These are phyloP conservation scores for Lepidurus arcticus DNA, from an alignment of 1,140 invertebrate species.

Conservation along the genomic window DNA sequence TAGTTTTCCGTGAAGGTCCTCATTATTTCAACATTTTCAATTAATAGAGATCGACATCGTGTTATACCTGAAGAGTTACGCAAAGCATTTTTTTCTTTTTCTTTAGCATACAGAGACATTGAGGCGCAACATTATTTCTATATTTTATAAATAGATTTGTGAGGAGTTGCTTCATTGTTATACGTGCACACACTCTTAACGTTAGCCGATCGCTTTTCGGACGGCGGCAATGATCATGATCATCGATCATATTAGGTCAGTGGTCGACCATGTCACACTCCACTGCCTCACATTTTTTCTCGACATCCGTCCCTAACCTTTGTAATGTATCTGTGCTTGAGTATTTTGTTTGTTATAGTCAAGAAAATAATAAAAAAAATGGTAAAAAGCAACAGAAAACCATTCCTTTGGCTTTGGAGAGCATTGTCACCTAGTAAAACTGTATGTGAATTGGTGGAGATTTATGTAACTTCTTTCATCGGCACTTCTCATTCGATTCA, in stretches of 20 bases:
- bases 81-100: background rate
- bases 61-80: background rate
- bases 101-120: background rate
- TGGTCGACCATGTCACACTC: slow-evolving; percentile 8
- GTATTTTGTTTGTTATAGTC: too few relatives aligned
- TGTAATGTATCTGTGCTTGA: background rate
- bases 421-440: background rate
- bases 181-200: background rate
- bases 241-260: slow-evolving; percentile 5
- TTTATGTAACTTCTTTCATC: slow-evolving; percentile 16
- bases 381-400: too few relatives aligned
- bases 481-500: background rate
- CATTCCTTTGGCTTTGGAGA: background rate
- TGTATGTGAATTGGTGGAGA: background rate
- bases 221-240: background rate
- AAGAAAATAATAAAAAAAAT: too few relatives aligned
- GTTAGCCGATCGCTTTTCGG: background rate
- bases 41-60: too few relatives aligned
- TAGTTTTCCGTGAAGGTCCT: background rate
- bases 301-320: background rate
- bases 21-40: too few relatives aligned
- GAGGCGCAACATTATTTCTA: background rate
- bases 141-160: background rate
- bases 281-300: background rate
- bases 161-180: background rate